Evolutionary conservation across 1,140 invertebrate genomes (phyloP), one percentile per base, ranked within the genome.

Genomic region (Pachyrhynchus sulphureomaculatus): DNA sequence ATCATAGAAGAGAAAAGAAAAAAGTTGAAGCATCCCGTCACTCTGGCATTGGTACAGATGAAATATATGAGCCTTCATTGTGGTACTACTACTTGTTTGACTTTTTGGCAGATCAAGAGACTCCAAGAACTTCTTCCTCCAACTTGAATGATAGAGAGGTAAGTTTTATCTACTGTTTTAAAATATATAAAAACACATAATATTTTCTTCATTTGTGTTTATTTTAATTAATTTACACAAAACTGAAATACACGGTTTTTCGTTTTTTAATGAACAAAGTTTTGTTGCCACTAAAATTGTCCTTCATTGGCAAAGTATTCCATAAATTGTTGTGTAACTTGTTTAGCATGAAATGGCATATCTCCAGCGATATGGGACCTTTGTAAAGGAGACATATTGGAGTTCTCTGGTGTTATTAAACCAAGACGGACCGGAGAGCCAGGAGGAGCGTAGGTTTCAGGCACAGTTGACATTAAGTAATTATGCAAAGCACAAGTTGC

Each of bases 241-340:
- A 26, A 3, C 24, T 26, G 8, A 26, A 26, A 26, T 26, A 26
- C 8, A 26, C 8, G 8, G 8, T 8, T 26, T 26, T 26, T 26
- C 8, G 24, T 26, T 26, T 26, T n/a, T 26, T 26, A 26, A 26
- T 26, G 24, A 4, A 26, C 24, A 29, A 48, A 48, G 12, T 51
- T 33, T 18, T 53, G 12, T 39, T 53, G 51, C 34, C 51, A 53
- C 12, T 33, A 23, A n/a, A 53, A 33, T 21, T 18, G 10, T 18
- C 51, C 51, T 53, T 53, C 51, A 39, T 23, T 39, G 10, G 18
- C n/a, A 39, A 53, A 53, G 36, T 53, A 53, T 4, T 41, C 23
- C 34, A 53, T 53, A 15, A 39, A 53, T 13, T 39, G 34, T 26
- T 53, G 17, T 41, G 20, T 39, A 12, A 53, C 36, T 53, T 53